phyloP scores from a whole-genome alignment of 2,888 invertebrate species.

The Drosophila recens region DNA sequence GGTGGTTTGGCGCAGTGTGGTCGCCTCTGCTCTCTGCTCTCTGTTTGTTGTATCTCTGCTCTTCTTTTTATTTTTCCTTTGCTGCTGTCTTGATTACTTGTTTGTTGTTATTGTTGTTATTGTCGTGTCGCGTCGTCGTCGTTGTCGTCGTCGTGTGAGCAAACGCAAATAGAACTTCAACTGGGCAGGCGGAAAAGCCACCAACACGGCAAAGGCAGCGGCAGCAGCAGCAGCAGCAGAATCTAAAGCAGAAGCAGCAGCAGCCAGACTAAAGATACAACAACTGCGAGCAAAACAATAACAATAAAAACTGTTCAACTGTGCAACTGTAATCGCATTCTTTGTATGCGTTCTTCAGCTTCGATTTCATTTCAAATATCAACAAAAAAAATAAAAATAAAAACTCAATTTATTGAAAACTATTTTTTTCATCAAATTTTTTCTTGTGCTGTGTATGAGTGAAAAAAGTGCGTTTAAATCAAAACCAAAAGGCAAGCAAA shows the following conservation, averaged over 20 bases:
- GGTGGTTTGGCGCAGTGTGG: constrained; percentile 80
- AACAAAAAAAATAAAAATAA: constrained; percentile 3
- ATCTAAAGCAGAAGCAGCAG: constrained; percentile 6
- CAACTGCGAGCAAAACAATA: constrained; percentile 40
- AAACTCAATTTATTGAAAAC: neutral
- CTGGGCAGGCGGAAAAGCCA: constrained; percentile 53
- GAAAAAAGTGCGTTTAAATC: constrained; percentile 9
- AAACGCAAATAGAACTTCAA: constrained; percentile 75
- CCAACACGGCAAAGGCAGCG: constrained; percentile 24
- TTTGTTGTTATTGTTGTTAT: constrained; percentile 12
- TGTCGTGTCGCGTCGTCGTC: constrained; percentile 35
- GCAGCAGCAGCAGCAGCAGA: constrained; percentile 1
- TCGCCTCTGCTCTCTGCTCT: constrained; percentile 35
- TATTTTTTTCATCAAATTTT: constrained; percentile 22
- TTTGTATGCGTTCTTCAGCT: constrained; percentile 14
- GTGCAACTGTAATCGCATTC: constrained; percentile 31
- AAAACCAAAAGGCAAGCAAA: constrained; percentile 49
- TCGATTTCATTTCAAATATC: constrained; percentile 14
- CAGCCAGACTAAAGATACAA: constrained; percentile 42
- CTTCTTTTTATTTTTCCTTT: constrained; percentile 26
- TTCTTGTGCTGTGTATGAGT: constrained; percentile 26
- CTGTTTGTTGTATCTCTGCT: constrained; percentile 14
- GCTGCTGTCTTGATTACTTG: constrained; percentile 11
- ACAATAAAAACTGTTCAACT: constrained; percentile 32
- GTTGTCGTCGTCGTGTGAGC: constrained; percentile 68